phyloP scores from a whole-genome alignment of 1,140 invertebrate species.

The Patella vulgata region DNA sequence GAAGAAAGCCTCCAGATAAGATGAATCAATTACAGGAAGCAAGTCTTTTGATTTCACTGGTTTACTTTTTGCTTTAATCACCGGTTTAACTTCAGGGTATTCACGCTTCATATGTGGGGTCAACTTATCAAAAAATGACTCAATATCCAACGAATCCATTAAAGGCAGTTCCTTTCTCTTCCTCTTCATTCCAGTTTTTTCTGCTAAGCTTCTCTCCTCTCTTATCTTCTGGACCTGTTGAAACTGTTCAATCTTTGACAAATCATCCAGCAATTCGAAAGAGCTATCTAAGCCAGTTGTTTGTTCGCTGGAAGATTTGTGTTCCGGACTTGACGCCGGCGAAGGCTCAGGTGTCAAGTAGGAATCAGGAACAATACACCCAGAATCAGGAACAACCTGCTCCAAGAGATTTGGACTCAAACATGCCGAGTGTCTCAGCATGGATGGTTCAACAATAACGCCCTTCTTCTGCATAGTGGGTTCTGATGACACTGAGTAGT shows the following conservation, averaged over 20 bases:
- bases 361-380: conserved; percentile 49
- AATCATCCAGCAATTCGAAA: conserved; percentile 21
- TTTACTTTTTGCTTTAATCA: neutral
- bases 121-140: conserved; percentile 56
- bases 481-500: conserved; percentile 3
- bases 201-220: neutral
- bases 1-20: conserved; percentile 51
- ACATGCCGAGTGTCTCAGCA: neutral
- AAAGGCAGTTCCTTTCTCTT: conserved; percentile 47
- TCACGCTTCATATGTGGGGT: neutral
- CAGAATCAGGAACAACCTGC: conserved; percentile 54
- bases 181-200: conserved; percentile 5
- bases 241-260: conserved; percentile 20
- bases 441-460: neutral
- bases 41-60: neutral
- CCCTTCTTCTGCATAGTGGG: neutral
- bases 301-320: conserved; percentile 29
- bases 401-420: conserved; percentile 23
- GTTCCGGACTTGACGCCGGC: conserved; percentile 53
- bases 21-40: conserved; percentile 19
- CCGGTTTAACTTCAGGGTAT: neutral
- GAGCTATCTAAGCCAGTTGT: conserved; percentile 20
- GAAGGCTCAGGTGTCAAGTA: conserved; percentile 59
- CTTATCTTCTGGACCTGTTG: neutral
- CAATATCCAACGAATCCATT: conserved; percentile 54